Conservation (phyloP, 2,113 vertebrate species). For the Bungarus multicinctus region DNA sequence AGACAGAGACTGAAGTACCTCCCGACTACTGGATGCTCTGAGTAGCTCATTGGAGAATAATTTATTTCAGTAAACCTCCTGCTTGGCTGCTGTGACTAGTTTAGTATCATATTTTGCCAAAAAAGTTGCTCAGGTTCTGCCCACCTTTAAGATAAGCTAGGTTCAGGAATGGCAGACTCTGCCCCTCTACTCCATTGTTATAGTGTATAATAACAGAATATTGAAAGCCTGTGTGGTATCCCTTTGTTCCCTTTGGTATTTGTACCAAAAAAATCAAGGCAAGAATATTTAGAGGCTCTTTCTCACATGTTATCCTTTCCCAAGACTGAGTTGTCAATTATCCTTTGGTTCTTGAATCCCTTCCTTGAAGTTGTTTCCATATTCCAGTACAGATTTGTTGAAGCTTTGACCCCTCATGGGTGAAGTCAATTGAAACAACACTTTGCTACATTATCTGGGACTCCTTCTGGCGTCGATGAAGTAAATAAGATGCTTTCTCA, state of each 20-base stretch:
- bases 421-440: neutral
- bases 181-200: neutral
- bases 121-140: neutral
- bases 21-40: no score
- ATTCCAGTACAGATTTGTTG: neutral
- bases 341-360: neutral
- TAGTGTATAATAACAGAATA: neutral
- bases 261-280: neutral
- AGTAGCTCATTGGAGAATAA: neutral
- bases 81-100: neutral
- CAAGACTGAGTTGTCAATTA: neutral
- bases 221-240: neutral
- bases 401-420: neutral
- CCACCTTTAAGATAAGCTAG: neutral
- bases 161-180: neutral
- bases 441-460: neutral
- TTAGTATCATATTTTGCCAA: neutral
- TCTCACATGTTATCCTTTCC: neutral
- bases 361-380: neutral
- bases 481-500: neutral
- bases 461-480: neutral
- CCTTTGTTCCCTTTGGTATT: neutral
- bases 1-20: no score
- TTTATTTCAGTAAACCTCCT: neutral
- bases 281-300: neutral